Evolutionary conservation across 2,113 vertebrate species (phyloP), one percentile per base, ranked within the genome.

Genomic region (Gambusia holbrooki): DNA sequence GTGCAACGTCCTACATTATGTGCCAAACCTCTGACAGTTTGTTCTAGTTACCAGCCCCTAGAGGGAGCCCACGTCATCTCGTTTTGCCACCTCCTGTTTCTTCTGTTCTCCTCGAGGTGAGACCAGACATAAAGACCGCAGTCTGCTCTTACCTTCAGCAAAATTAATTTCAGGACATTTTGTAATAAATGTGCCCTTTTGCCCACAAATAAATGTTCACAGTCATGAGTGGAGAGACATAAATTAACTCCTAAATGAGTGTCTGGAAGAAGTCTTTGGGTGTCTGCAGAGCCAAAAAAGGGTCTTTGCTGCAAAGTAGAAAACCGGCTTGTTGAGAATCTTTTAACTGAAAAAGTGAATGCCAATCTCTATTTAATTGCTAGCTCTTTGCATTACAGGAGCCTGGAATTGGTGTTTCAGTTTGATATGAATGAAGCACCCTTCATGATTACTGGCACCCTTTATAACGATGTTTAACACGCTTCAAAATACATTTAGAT

Each of bases 141-240:
- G 85, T 83, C 71, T 64, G 29, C 80, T 79, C 69, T 90, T 85
- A 89, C 91, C 89, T 90, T 25, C 77, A 71, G 73, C 71, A 8
- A 92, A 91, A 92, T 92, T 85, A 78, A 92, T 91, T 92, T 83
- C 65, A 63, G 82, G 83, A 86, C 81, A 83, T 85, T 85, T 79
- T 80, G 80, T 87, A 89, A 89, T 90, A 89, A 92, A 91, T 88
- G 79, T 84, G 88, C 68, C 89, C 80, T 83, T 90, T 85, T 86
- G 76, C 79, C 82, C 77, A 74, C 74, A 84, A 84, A 73, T 68
- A 83, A 79, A 72, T 40, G 69, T 69, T 77, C 75, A 62, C 51
- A 74, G 72, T 79, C 71, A 30, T 74, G 81, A 58, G 77, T 63
- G 73, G 77, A 74, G 77, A 74, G 75, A 81, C 80, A 80, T 90